Percentiles rank a stretch among this genome's conserved stretches.
Conservation (phyloP, 2,888 invertebrate genomes). For the Drosophila multiciliata region DNA sequence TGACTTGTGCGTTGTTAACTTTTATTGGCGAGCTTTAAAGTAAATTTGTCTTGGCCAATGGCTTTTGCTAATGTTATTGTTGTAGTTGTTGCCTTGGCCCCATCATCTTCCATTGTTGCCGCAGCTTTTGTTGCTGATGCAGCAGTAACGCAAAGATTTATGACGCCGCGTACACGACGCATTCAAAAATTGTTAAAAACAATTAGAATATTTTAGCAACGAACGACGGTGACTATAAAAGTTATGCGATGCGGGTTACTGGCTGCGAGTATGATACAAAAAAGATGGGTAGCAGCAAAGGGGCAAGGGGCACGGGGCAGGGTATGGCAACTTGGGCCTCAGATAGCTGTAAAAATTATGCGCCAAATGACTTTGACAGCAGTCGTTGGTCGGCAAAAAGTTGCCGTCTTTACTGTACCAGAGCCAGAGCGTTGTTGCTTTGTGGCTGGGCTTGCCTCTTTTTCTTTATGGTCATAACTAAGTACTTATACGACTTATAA, state of each 20-base stretch:
- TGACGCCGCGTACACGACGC: conserved; percentile 70
- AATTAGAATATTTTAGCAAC: conserved; percentile 79
- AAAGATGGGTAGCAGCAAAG: not conserved
- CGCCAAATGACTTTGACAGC: conserved; percentile 79
- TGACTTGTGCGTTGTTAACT: conserved; percentile 69
- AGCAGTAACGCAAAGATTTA: conserved; percentile 71
- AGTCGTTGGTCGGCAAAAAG: conserved; percentile 54
- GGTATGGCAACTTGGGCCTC: conserved; percentile 22
- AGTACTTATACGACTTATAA: conserved; percentile 77
- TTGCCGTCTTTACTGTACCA: conserved; percentile 31
- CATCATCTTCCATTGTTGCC: conserved; percentile 58
- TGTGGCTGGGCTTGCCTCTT: conserved; percentile 32
- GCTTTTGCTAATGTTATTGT: conserved; percentile 20
- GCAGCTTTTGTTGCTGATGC: conserved; percentile 53
- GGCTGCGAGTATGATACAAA: not conserved
- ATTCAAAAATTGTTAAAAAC: conserved; percentile 80
- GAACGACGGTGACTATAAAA: conserved; percentile 74
- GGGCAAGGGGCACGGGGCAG: not conserved
- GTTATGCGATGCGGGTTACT: conserved; percentile 68
- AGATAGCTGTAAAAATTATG: conserved; percentile 76
- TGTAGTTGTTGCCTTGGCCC: conserved; percentile 50
- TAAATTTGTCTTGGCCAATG: conserved; percentile 75
- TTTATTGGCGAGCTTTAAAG: conserved; percentile 80
- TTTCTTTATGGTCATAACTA: conserved; percentile 76
- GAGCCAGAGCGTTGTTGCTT: conserved; percentile 15